A percentile compares a stretch with the other conserved stretches of the same genome.
phyloP scores from a whole-genome alignment of 2,888 invertebrate genomes.

The Meandrusa payeni region DNA sequence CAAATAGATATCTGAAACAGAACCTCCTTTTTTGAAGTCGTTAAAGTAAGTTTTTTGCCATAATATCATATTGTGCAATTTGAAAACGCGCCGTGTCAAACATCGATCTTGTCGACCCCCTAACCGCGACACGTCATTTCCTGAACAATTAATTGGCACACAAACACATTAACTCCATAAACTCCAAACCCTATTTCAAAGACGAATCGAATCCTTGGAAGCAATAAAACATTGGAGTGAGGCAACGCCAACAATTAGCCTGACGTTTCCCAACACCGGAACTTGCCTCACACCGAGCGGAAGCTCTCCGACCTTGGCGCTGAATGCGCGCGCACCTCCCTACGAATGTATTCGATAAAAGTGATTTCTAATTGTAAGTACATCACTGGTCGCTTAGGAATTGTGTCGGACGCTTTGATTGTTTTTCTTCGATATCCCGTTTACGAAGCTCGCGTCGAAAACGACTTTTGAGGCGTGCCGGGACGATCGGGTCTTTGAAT shows the following conservation, averaged over 20 bases:
- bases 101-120: not conserved
- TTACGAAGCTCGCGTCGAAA: slow-evolving; percentile 17
- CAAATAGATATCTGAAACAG: too few species aligned
- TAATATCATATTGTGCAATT: too few species aligned
- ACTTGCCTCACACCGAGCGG: slow-evolving; percentile 62
- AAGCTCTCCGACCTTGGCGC: slow-evolving; percentile 64
- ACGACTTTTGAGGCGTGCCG: slow-evolving; percentile 7
- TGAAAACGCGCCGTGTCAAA: slow-evolving; percentile 12
- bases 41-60: too few species aligned
- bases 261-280: slow-evolving; percentile 66
- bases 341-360: slow-evolving; percentile 29
- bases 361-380: slow-evolving; percentile 39
- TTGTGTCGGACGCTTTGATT: slow-evolving; percentile 22
- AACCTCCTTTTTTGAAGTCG: too few species aligned
- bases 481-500: not conserved
- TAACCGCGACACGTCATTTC: slow-evolving; percentile 1
- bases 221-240: slow-evolving; percentile 43
- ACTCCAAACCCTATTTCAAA: slow-evolving; percentile 21
- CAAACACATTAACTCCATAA: slow-evolving; percentile 16
- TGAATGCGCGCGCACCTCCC: slow-evolving; percentile 36
- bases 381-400: slow-evolving; percentile 16
- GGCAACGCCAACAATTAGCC: slow-evolving; percentile 56
- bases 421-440: slow-evolving; percentile 25
- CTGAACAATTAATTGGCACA: slow-evolving; percentile 8
- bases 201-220: slow-evolving; percentile 26